A percentile compares a stretch with the other conserved stretches of the same genome.
These are phyloP conservation scores for Malurus cyaneus DNA, from an alignment of 2,113 vertebrate genomes.

Conservation along the genomic window DNA sequence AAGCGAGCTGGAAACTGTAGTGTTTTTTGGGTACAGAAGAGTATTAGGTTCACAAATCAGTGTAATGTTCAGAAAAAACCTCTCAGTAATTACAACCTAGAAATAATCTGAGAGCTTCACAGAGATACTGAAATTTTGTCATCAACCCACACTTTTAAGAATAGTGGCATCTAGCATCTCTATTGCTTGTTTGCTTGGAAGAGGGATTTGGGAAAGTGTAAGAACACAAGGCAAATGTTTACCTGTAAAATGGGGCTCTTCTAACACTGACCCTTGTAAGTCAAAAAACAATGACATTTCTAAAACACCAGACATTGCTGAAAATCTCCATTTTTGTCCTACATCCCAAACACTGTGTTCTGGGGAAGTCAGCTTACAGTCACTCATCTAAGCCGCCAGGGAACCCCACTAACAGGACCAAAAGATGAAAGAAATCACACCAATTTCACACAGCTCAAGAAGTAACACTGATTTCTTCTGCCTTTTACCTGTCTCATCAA, in stretches of 20 bases:
- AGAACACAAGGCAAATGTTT: not conserved
- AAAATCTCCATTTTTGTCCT: not conserved
- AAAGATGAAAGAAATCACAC: constrained; percentile 17
- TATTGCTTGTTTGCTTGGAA: not conserved
- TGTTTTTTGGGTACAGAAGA: not conserved
- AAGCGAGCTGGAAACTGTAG: not conserved
- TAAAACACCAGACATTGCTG: not conserved
- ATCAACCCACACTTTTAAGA: not conserved
- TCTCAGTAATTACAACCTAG: not conserved
- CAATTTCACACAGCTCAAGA: not conserved
- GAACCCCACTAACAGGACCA: not conserved
- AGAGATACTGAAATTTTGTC: not conserved
- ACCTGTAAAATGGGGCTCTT: not conserved
- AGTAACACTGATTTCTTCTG: constrained; percentile 4
- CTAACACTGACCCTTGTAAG: not conserved
- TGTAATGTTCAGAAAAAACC: not conserved
- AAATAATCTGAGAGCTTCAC: not conserved
- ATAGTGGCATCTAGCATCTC: not conserved
- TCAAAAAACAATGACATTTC: not conserved
- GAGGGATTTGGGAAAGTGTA: not conserved
- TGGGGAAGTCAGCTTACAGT: not conserved
- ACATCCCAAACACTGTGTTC: not conserved
- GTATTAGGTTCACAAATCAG: not conserved
- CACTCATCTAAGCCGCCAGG: not conserved
- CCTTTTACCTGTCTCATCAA: not conserved